These are phyloP conservation scores for Rhynchomys soricoides DNA, from an alignment of 2,113 vertebrate genomes.

Conservation along the genomic window DNA sequence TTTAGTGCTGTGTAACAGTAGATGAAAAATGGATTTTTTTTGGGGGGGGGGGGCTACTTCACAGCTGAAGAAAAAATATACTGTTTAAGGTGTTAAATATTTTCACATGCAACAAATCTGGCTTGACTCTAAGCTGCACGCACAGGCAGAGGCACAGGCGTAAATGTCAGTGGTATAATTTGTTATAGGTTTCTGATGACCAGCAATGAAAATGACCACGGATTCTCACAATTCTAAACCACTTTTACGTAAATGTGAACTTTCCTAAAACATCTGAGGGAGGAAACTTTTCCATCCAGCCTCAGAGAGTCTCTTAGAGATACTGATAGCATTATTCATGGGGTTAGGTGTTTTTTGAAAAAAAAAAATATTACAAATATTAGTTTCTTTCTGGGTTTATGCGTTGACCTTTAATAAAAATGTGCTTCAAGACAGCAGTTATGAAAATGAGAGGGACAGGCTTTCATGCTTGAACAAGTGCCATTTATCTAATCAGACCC, in stretches of 20 bases:
- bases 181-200: conserved; percentile 85
- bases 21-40: conserved; percentile 84
- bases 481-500: conserved; percentile 63
- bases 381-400: conserved; percentile 69
- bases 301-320: conserved; percentile 80
- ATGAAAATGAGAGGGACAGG: conserved; percentile 73
- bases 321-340: conserved; percentile 76
- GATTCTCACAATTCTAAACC: conserved; percentile 85
- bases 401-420: conserved; percentile 78
- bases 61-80: conserved; percentile 84
- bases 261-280: conserved; percentile 85
- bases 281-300: conserved; percentile 82
- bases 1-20: conserved; percentile 83
- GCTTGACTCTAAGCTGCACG: conserved; percentile 79
- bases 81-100: conserved; percentile 86
- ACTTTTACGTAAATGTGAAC: conserved; percentile 86
- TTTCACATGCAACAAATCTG: conserved; percentile 84
- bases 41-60: conserved; percentile 84
- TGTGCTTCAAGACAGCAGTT: conserved; percentile 71
- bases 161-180: conserved; percentile 86
- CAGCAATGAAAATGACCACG: conserved; percentile 84
- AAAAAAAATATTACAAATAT: conserved; percentile 77
- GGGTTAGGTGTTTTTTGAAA: conserved; percentile 74
- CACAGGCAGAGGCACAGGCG: conserved; percentile 80
- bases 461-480: conserved; percentile 70